Evolutionary conservation across 2,797 vertebrate species (phyloP).

Genomic region (Vireo griseus): DNA sequence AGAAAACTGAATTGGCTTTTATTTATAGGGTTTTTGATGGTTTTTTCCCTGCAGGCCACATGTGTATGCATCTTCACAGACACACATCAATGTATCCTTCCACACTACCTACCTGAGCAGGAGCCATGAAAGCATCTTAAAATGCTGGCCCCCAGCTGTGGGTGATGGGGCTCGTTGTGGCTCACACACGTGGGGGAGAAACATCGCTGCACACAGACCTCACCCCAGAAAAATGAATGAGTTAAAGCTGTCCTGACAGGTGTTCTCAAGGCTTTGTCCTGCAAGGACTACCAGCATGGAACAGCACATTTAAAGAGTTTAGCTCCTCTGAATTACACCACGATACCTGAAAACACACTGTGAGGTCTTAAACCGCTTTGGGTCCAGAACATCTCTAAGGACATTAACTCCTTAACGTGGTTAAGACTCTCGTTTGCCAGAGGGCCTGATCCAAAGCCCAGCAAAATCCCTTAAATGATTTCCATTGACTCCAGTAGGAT

Average conservation of each 20-base stretch:
- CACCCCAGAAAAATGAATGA: background rate
- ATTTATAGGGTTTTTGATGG: background rate
- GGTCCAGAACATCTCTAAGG: background rate
- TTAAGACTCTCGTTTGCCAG: background rate
- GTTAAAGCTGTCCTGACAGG: too few species aligned
- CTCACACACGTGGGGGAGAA: accelerated
- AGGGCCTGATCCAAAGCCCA: background rate
- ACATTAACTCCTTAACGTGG: background rate
- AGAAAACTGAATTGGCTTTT: background rate
- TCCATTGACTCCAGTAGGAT: background rate
- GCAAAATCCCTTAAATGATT: background rate
- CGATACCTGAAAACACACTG: background rate
- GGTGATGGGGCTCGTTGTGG: accelerated
- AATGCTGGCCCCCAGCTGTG: background rate
- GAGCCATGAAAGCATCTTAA: background rate
- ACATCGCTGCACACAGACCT: background rate
- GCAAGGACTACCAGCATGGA: background rate
- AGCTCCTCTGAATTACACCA: background rate
- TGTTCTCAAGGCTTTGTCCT: background rate
- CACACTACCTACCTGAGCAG: background rate
- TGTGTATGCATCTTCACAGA: background rate
- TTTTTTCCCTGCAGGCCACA: background rate
- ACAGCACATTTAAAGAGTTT: background rate
- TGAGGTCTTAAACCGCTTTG: background rate
- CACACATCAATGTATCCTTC: background rate